Evolutionary conservation across 1,140 invertebrate species (phyloP).

Genomic region (Pogonomyrmex californicus): DNA sequence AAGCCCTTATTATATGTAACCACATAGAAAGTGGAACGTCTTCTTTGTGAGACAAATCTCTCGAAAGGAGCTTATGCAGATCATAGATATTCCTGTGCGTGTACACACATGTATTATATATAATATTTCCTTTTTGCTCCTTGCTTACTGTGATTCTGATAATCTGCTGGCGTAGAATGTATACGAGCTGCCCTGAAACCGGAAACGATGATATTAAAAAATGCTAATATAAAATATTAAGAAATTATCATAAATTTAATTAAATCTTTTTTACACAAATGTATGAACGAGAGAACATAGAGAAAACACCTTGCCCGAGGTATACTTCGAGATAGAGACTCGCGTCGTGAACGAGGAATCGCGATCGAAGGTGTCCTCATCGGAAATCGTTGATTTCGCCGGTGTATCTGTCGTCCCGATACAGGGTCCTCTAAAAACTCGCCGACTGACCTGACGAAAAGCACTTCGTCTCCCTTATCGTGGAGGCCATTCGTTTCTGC

Average conservation of each 20-base stretch:
- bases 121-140: neutral
- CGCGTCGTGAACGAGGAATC: neutral
- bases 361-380: constrained; percentile 10
- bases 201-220: neutral
- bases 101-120: neutral
- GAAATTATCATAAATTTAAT: neutral
- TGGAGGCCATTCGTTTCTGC: constrained; percentile 67
- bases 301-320: neutral
- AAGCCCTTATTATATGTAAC: constrained; percentile 11
- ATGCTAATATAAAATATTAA: constrained; percentile 19
- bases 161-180: neutral
- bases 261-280: neutral
- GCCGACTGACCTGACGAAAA: constrained; percentile 68
- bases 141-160: neutral
- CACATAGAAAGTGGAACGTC: neutral
- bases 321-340: neutral
- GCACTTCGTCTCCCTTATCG: constrained; percentile 74
- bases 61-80: neutral
- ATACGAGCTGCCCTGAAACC: neutral
- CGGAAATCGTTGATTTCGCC: constrained; percentile 38
- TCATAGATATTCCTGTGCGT: neutral
- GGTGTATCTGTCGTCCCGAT: neutral
- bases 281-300: neutral
- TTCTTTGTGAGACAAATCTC: constrained; percentile 22
- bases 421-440: constrained; percentile 38